phyloP scores from a whole-genome alignment of 2,797 vertebrate species.

The Scomberomorus guttatus region DNA sequence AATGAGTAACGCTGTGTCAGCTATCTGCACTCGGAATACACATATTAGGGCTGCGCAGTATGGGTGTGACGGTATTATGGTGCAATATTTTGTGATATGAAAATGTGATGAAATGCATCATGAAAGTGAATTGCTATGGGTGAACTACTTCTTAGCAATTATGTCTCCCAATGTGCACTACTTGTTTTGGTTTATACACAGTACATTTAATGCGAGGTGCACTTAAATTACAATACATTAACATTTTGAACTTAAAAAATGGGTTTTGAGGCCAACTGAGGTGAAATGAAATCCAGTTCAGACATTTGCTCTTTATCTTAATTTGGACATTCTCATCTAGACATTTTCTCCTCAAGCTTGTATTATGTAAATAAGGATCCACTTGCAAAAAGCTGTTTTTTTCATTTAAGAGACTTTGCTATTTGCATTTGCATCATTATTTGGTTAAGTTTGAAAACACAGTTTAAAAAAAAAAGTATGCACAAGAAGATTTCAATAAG shows the following conservation, averaged over 20 bases:
- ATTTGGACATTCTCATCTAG: background rate
- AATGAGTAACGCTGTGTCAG: conserved; percentile 4
- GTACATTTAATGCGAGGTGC: background rate
- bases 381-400: background rate
- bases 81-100: background rate
- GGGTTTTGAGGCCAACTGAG: background rate
- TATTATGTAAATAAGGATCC: background rate
- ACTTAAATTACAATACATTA: conserved; percentile 1
- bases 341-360: background rate
- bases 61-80: background rate
- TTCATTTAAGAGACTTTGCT: background rate
- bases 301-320: background rate
- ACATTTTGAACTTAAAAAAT: background rate
- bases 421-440: background rate
- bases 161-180: background rate
- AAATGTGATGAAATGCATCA: conserved; percentile 4
- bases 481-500: background rate
- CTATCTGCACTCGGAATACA: conserved; percentile 6
- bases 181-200: background rate
- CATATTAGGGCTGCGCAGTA: background rate
- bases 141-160: background rate
- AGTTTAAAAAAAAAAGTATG: background rate
- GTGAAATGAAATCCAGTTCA: background rate
- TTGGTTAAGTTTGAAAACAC: background rate
- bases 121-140: background rate